Evolutionary conservation across 2,113 vertebrate species (phyloP).

Genomic region (Glaucomys volans): DNA sequence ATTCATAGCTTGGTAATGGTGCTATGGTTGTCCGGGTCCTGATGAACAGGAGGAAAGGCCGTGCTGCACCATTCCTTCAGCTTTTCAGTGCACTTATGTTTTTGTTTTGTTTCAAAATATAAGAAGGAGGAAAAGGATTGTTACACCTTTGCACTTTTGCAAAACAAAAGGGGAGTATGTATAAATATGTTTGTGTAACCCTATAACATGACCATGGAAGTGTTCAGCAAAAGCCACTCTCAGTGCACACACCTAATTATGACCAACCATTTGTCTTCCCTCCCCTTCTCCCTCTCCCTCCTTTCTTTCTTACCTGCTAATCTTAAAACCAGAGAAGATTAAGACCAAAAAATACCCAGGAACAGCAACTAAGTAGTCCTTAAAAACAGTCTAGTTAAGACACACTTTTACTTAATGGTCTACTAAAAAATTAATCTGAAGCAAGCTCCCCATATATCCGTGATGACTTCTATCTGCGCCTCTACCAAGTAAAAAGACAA

Average conservation of each 20-base stretch:
- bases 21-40: background rate
- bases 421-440: background rate
- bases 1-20: background rate
- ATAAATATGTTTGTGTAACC: background rate
- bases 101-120: background rate
- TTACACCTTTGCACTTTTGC: background rate
- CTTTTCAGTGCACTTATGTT: background rate
- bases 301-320: background rate
- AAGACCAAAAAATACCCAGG: background rate
- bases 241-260: background rate
- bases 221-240: background rate
- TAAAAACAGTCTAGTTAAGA: background rate
- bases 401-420: background rate
- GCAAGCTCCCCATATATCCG: background rate
- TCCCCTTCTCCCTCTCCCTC: fast-evolving
- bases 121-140: background rate
- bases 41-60: background rate
- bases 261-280: background rate
- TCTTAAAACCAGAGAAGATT: background rate
- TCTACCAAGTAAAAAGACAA: background rate
- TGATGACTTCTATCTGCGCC: background rate
- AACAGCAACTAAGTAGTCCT: background rate
- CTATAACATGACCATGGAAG: background rate
- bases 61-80: background rate
- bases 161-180: background rate